These are phyloP conservation scores for Drosophila tsacasi DNA, from an alignment of 1,140 invertebrate genomes.

Conservation along the genomic window DNA sequence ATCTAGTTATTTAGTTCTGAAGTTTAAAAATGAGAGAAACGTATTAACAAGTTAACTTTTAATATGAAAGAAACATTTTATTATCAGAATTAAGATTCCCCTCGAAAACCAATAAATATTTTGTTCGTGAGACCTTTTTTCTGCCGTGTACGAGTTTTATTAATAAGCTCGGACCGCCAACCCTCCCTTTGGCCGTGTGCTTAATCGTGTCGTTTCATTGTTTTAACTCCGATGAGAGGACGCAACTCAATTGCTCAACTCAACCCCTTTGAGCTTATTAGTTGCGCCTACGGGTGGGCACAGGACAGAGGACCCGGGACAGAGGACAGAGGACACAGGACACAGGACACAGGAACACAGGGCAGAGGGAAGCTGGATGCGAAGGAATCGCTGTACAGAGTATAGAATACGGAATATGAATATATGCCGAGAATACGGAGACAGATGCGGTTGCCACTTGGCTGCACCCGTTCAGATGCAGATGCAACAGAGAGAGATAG, in stretches of 20 bases:
- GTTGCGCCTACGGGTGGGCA: conserved; percentile 47
- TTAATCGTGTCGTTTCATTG: conserved; percentile 75
- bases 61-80: background rate
- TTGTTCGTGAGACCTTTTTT: background rate
- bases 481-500: conserved; percentile 4
- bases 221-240: conserved; percentile 71
- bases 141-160: conserved; percentile 45
- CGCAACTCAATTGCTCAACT: conserved; percentile 35
- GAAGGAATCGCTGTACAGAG: background rate
- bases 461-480: conserved; percentile 47
- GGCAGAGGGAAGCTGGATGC: background rate
- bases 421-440: conserved; percentile 9
- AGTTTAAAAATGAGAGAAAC: background rate
- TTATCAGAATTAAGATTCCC: background rate
- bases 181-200: conserved; percentile 34
- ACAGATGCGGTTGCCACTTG: conserved; percentile 63
- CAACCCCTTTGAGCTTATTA: conserved; percentile 62
- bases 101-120: background rate
- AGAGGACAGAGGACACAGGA: background rate
- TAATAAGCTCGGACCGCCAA: conserved; percentile 64
- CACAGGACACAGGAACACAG: background rate
- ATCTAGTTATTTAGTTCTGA: too few species aligned
- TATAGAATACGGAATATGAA: background rate
- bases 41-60: too few species aligned
- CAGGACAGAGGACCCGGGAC: conserved; percentile 1